phyloP scores from a whole-genome alignment of 1,140 invertebrate genomes.

The Cyclargus thomasi region DNA sequence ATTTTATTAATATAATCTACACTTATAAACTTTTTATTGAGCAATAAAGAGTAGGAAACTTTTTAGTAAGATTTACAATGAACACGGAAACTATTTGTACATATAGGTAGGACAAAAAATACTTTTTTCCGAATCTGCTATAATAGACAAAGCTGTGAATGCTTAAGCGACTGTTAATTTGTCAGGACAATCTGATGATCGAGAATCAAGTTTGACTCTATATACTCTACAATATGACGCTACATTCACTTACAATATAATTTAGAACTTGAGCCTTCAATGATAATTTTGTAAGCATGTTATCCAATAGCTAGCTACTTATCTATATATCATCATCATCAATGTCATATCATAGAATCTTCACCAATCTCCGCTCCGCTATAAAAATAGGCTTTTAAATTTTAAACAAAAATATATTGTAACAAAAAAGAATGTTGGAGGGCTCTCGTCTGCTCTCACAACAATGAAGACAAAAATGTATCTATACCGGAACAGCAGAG shows the following conservation, averaged over 20 bases:
- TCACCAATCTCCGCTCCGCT: not conserved
- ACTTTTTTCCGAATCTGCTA: too few relatives aligned
- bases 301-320: too few relatives aligned
- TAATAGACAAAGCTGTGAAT: too few relatives aligned
- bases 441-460: slow-evolving; percentile 36
- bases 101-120: not conserved
- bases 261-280: too few relatives aligned
- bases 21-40: slow-evolving; percentile 5
- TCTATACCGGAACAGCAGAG: slow-evolving; percentile 50
- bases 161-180: too few relatives aligned
- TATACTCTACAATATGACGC: too few relatives aligned
- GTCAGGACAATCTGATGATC: too few relatives aligned
- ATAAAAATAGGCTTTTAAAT: slow-evolving; percentile 16
- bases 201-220: too few relatives aligned
- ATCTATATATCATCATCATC: too few relatives aligned
- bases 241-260: too few relatives aligned
- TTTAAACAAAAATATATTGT: slow-evolving; percentile 21
- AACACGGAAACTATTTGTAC: not conserved
- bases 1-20: slow-evolving; percentile 9
- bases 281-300: not conserved
- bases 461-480: slow-evolving; percentile 54
- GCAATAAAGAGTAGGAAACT: not conserved
- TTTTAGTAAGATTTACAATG: not conserved
- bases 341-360: too few relatives aligned
- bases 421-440: slow-evolving; percentile 30